These are phyloP conservation scores for Corella eumyota DNA, from an alignment of 23 tunicate species.

Conservation along the genomic window DNA sequence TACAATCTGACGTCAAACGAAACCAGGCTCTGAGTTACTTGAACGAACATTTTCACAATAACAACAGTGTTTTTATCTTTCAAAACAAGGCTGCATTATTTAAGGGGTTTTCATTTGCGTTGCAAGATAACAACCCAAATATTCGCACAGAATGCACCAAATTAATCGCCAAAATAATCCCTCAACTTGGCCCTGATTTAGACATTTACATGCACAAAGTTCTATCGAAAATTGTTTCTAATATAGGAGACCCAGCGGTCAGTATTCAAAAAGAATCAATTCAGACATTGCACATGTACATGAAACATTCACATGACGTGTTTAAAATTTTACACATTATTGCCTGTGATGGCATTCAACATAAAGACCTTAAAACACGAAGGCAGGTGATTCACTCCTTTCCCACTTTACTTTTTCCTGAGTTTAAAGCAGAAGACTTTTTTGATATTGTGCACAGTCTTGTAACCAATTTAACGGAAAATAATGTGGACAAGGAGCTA, in stretches of 20 bases:
- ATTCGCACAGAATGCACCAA: conserved; percentile 47
- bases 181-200: conserved; percentile 55
- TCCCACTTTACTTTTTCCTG: conserved; percentile 78
- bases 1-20: conserved; percentile 22
- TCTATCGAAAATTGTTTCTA: conserved; percentile 32
- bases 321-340: conserved; percentile 29
- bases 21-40: conserved; percentile 33
- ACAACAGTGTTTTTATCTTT: conserved; percentile 44
- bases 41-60: conserved; percentile 45
- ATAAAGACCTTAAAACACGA: conserved; percentile 25
- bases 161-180: conserved; percentile 59
- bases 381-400: conserved; percentile 53
- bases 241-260: conserved; percentile 41
- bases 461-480: conserved; percentile 35
- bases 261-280: conserved; percentile 70
- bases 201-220: conserved; percentile 57
- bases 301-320: conserved; percentile 68
- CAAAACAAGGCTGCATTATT: conserved; percentile 44
- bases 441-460: conserved; percentile 65
- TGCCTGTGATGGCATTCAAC: conserved; percentile 62
- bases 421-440: conserved; percentile 78
- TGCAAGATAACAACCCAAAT: conserved; percentile 25
- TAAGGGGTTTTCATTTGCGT: conserved; percentile 39
- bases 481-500: conserved; percentile 27
- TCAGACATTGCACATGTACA: conserved; percentile 70